A percentile compares a stretch with the other conserved stretches of the same genome.
Conservation (phyloP, 2,888 invertebrate genomes). For the Biston stratarius region DNA sequence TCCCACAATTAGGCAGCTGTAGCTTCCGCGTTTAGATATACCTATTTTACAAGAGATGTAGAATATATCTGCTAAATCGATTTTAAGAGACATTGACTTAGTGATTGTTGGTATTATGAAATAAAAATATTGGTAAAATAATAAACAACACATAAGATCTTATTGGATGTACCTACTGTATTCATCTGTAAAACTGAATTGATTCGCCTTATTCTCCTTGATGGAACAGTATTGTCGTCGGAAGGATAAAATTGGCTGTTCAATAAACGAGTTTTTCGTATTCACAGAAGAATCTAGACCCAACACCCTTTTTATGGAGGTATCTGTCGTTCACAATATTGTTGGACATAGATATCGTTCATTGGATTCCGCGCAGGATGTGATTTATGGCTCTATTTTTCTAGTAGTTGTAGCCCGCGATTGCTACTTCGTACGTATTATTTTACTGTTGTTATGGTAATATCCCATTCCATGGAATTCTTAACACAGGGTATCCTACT, state of each 20-base stretch:
- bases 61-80: not conserved
- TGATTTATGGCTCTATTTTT: constrained; percentile 58
- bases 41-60: too few relatives aligned
- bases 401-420: too few relatives aligned
- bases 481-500: too few relatives aligned
- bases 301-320: constrained; percentile 51
- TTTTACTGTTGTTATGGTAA: too few relatives aligned
- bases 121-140: not conserved
- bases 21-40: too few relatives aligned
- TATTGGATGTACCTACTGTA: constrained; percentile 37
- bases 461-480: too few relatives aligned
- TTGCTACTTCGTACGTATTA: too few relatives aligned
- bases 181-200: constrained; percentile 35
- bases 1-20: too few relatives aligned
- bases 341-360: constrained; percentile 53
- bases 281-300: constrained; percentile 51
- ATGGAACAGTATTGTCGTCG: constrained; percentile 21
- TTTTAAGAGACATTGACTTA: constrained; percentile 2
- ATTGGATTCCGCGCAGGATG: constrained; percentile 49
- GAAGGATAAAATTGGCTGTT: constrained; percentile 41
- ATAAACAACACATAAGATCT: constrained; percentile 14
- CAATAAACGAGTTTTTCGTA: constrained; percentile 44
- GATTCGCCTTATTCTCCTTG: constrained; percentile 25
- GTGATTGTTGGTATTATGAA: not conserved
- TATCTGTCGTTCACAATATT: constrained; percentile 55